phyloP scores from a whole-genome alignment of 1,140 invertebrate genomes.

The Pseudomyrmex dendroicus region DNA sequence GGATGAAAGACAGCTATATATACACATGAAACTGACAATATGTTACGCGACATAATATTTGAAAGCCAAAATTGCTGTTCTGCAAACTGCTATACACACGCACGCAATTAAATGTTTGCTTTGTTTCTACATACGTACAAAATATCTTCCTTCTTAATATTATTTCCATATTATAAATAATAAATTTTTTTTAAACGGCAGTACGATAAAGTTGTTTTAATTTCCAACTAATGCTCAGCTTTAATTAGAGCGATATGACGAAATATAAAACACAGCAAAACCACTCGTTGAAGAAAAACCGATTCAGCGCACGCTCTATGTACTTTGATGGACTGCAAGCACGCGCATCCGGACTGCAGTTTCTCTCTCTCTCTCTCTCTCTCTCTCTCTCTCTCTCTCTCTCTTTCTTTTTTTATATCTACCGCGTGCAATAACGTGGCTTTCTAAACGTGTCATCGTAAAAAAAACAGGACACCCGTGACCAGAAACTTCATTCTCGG shows the following conservation, averaged over 20 bases:
- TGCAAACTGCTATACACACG: background rate
- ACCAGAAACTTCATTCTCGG: slow-evolving; percentile 30
- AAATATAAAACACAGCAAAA: background rate
- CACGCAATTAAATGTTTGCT: background rate
- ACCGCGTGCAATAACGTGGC: slow-evolving; percentile 22
- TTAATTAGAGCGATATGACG: slow-evolving; percentile 7
- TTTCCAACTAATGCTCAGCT: background rate
- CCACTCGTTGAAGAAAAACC: background rate
- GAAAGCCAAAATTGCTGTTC: background rate
- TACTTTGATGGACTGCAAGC: slow-evolving; percentile 28
- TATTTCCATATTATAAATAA: background rate
- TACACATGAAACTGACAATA: background rate
- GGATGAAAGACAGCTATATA: background rate
- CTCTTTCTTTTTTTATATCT: slow-evolving; percentile 26
- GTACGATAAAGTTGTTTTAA: background rate
- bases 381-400: no score
- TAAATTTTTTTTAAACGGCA: background rate
- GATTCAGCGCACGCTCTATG: background rate
- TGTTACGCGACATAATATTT: background rate
- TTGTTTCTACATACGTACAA: background rate
- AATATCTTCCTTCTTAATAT: background rate
- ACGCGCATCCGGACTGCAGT: background rate
- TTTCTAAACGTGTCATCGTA: slow-evolving; percentile 38
- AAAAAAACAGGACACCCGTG: slow-evolving; percentile 37
- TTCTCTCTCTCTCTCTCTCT: no score